Conservation (phyloP, 2,888 invertebrate species). For the Rotaria magnacalcarata region DNA sequence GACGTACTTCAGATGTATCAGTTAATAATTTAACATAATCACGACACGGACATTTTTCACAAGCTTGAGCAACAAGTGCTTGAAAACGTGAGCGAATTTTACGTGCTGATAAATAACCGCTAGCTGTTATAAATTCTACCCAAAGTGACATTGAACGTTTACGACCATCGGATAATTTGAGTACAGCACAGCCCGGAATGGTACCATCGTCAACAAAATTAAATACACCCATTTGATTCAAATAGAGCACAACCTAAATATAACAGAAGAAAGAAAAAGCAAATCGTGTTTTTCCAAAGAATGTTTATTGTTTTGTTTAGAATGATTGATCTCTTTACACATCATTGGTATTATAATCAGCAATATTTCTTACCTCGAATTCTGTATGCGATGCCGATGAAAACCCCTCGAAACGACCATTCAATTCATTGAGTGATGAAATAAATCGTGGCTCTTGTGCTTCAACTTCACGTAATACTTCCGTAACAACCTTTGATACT, state of each 20-base stretch:
- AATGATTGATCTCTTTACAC: not conserved
- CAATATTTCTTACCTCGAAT: constrained; percentile 65
- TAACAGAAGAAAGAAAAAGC: not conserved
- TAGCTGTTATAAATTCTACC: constrained; percentile 95
- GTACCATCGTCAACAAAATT: constrained; percentile 94
- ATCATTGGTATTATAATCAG: not conserved
- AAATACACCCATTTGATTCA: constrained; percentile 94
- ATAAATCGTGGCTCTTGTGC: constrained; percentile 88
- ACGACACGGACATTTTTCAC: constrained; percentile 40
- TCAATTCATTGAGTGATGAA: constrained; percentile 60
- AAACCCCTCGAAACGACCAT: constrained; percentile 76
- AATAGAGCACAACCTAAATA: constrained; percentile 72
- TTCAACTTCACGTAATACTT: constrained; percentile 88
- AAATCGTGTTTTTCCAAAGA: not conserved
- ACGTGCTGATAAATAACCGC: constrained; percentile 83
- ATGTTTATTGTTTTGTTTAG: not conserved
- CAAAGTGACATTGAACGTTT: constrained; percentile 93
- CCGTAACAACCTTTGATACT: constrained; percentile 72
- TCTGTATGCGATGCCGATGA: constrained; percentile 85
- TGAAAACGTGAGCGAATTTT: constrained; percentile 89
- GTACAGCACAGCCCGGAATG: constrained; percentile 74
- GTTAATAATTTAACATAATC: constrained; percentile 42
- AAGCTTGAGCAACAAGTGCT: constrained; percentile 71
- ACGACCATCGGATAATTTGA: constrained; percentile 86
- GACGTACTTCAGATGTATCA: constrained; percentile 69